These are phyloP conservation scores for Alcis repandata DNA, from an alignment of 2,888 invertebrate genomes.

Conservation along the genomic window DNA sequence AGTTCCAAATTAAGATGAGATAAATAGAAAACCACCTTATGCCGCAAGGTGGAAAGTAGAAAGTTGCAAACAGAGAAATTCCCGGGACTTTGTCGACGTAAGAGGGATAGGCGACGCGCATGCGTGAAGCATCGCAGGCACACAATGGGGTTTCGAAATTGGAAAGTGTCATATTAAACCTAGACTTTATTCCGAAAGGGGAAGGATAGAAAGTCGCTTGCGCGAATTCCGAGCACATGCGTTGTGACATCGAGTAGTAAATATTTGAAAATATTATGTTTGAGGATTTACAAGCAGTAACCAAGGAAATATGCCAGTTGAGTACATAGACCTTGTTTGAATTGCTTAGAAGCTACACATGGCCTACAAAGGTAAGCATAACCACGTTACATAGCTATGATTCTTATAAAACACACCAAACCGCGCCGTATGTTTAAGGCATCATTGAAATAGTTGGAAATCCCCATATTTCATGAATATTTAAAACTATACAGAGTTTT, in stretches of 20 bases:
- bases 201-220: constrained; percentile 49
- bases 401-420: constrained; percentile 8
- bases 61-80: constrained; percentile 63
- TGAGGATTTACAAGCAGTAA: constrained; percentile 69
- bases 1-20: constrained; percentile 60
- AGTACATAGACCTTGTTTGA: constrained; percentile 53
- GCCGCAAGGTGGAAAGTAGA: constrained; percentile 47
- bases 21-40: constrained; percentile 69
- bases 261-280: constrained; percentile 72
- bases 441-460: constrained; percentile 45
- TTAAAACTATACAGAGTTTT: constrained; percentile 21
- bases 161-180: constrained; percentile 43
- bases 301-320: constrained; percentile 68
- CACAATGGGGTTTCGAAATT: constrained; percentile 64
- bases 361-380: constrained; percentile 26
- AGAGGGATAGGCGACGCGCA: constrained; percentile 70
- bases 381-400: constrained; percentile 6
- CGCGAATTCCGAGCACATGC: constrained; percentile 61
- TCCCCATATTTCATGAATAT: constrained; percentile 38
- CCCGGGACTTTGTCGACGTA: constrained; percentile 63
- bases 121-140: constrained; percentile 64
- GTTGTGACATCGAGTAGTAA: constrained; percentile 63
- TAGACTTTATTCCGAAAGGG: constrained; percentile 50
- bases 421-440: constrained; percentile 25
- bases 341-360: constrained; percentile 42